Percentiles rank a stretch among this genome's conserved stretches.
phyloP scores from a whole-genome alignment of 2,113 vertebrate genomes.

The Strix uralensis region DNA sequence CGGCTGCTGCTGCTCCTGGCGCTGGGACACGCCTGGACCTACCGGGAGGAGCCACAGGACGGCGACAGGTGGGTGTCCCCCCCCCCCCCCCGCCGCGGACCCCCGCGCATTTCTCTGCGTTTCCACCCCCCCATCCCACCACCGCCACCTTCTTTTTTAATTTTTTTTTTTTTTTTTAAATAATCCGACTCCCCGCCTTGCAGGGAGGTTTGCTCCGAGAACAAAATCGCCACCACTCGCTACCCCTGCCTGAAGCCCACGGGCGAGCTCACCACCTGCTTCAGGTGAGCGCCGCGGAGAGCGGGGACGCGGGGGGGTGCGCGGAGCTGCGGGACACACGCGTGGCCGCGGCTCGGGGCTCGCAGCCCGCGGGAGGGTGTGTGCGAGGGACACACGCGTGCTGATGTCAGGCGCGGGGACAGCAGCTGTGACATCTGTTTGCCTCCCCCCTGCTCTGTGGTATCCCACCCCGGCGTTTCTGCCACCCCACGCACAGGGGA shows the following conservation, averaged over 20 bases:
- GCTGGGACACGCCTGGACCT: conserved; percentile 85
- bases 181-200: not conserved
- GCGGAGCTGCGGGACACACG: not conserved
- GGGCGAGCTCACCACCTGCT: conserved; percentile 89
- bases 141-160: not conserved
- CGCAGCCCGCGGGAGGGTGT: not conserved
- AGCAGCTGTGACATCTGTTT: not conserved
- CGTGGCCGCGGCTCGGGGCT: not conserved
- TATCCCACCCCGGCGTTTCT: not conserved
- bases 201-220: conserved; percentile 90
- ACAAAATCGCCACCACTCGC: conserved; percentile 86
- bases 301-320: too few species aligned
- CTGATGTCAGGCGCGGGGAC: not conserved
- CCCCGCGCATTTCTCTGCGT: not conserved
- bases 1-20: conserved; percentile 76
- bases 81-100: not conserved
- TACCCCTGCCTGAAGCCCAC: conserved; percentile 89
- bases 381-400: not conserved
- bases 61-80: conserved; percentile 76
- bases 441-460: not conserved
- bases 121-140: too few species aligned
- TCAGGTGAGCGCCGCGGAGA: conserved; percentile 79
- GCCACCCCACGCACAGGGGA: fast-evolving
- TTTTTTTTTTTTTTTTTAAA: not conserved
- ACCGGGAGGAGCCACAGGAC: conserved; percentile 82